phyloP scores from a whole-genome alignment of 2,797 vertebrate species.

The Peromyscus nudipes region DNA sequence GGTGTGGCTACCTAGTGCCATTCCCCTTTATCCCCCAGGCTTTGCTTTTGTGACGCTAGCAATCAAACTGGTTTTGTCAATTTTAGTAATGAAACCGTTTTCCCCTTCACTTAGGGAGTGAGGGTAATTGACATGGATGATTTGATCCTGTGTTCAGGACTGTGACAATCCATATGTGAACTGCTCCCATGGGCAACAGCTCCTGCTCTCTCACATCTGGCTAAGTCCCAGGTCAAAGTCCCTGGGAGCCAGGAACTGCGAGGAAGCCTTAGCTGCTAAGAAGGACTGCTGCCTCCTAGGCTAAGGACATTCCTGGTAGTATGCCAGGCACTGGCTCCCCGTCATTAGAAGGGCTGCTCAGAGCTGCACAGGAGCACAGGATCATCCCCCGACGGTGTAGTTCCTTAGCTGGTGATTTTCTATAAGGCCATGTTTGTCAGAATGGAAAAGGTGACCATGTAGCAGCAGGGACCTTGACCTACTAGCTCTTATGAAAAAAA shows the following conservation, averaged over 20 bases:
- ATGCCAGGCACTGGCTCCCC: background rate
- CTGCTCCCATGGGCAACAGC: too few species aligned
- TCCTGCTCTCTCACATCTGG: background rate
- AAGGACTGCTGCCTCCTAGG: accelerated
- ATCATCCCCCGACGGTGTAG: too few species aligned
- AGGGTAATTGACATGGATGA: background rate
- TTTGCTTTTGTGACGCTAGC: background rate
- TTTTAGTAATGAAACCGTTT: slow-evolving; percentile 41
- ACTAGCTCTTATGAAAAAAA: background rate
- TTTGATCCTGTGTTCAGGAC: background rate
- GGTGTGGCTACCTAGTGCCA: background rate
- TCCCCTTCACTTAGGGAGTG: background rate
- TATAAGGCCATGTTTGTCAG: slow-evolving; percentile 14
- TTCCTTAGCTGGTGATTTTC: slow-evolving; percentile 32
- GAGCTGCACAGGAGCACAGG: background rate
- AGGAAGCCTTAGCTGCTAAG: background rate
- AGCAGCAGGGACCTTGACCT: background rate
- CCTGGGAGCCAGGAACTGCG: background rate
- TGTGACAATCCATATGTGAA: background rate
- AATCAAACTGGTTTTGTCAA: background rate
- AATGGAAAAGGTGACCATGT: background rate
- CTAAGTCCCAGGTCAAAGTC: background rate
- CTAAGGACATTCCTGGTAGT: background rate
- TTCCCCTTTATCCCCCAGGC: background rate
- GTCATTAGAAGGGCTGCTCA: background rate